These are phyloP conservation scores for Tapirus terrestris DNA, from an alignment of 2,113 vertebrate species.

Conservation along the genomic window DNA sequence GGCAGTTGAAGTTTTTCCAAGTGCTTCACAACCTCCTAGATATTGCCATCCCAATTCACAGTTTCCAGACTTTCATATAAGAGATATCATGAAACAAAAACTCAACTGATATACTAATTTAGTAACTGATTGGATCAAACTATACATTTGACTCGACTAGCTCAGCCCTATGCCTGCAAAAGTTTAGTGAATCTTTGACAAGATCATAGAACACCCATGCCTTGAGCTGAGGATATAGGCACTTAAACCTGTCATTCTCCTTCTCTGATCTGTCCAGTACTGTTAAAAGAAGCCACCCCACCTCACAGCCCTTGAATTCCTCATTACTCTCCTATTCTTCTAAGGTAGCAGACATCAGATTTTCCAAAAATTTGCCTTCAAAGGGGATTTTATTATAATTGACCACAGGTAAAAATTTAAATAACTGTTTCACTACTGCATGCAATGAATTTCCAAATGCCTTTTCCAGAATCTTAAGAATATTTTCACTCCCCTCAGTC, in stretches of 20 bases:
- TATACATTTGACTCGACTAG: not conserved
- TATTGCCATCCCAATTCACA: not conserved
- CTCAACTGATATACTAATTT: not conserved
- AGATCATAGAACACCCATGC: not conserved
- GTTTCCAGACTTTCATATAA: not conserved
- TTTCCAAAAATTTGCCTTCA: not conserved
- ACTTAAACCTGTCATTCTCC: not conserved
- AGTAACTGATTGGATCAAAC: not conserved
- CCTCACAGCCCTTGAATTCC: not conserved
- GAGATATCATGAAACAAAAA: not conserved
- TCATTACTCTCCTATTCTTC: not conserved
- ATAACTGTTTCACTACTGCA: not conserved
- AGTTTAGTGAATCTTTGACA: not conserved
- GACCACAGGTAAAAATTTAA: not conserved
- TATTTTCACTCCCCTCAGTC: not conserved
- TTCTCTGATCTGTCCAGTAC: not conserved
- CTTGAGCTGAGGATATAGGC: not conserved
- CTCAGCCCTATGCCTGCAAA: not conserved
- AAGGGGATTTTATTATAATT: not conserved
- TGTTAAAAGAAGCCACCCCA: not conserved
- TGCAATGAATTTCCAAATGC: not conserved
- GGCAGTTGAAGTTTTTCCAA: not conserved
- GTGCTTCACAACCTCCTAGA: not conserved
- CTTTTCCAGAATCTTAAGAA: not conserved
- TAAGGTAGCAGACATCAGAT: not conserved